phyloP scores from a whole-genome alignment of 2,113 vertebrate species.

The Fulmarus glacialis region DNA sequence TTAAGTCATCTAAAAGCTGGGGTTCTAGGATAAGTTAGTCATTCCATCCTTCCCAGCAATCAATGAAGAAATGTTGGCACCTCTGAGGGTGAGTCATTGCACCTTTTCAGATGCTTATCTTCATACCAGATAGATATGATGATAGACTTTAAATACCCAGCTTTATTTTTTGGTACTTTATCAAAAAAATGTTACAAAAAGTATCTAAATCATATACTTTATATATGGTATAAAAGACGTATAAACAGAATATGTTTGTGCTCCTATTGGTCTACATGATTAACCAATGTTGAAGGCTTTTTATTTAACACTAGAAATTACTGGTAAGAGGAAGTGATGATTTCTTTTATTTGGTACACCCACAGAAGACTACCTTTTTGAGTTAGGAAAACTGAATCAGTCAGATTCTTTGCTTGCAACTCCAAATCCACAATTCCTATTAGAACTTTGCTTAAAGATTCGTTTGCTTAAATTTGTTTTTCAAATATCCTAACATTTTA shows the following conservation, averaged over 20 bases:
- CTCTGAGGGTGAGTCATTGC: background rate
- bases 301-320: background rate
- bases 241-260: background rate
- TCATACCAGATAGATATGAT: background rate
- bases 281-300: background rate
- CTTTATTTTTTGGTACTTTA: background rate
- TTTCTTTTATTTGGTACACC: background rate
- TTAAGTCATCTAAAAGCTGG: background rate
- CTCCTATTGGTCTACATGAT: background rate
- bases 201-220: background rate
- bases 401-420: background rate
- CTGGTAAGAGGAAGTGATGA: background rate
- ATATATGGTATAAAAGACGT: background rate
- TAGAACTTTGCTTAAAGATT: background rate
- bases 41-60: background rate
- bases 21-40: background rate
- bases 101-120: background rate
- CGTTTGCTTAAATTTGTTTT: background rate
- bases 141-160: background rate
- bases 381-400: background rate
- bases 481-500: background rate
- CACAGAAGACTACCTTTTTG: background rate
- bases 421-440: background rate
- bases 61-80: background rate
- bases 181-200: background rate